A percentile compares a stretch with the other conserved stretches of the same genome.
These are phyloP conservation scores for Channa maculata DNA, from an alignment of 2,113 vertebrate genomes.

Conservation along the genomic window DNA sequence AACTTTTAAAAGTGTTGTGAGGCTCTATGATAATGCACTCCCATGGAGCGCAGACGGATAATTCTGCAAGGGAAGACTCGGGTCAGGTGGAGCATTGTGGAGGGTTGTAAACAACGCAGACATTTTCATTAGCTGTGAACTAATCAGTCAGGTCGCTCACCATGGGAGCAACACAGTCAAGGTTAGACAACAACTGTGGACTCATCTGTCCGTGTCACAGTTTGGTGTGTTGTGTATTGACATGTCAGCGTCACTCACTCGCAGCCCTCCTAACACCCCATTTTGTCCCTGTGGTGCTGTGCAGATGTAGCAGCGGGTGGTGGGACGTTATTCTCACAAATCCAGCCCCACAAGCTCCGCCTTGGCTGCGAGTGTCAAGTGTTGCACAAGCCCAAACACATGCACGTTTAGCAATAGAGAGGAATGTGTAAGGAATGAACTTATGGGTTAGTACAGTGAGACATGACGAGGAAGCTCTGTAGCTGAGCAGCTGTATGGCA, in stretches of 20 bases:
- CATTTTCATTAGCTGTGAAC: conserved; percentile 70
- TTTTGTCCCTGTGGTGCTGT: conserved; percentile 50
- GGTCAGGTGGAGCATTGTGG: conserved; percentile 65
- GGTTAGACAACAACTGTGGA: conserved; percentile 48
- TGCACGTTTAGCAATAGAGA: conserved; percentile 13
- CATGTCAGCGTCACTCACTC: conserved; percentile 43
- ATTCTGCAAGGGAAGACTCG: conserved; percentile 30
- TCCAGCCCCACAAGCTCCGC: conserved; percentile 40
- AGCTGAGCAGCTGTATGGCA: neutral
- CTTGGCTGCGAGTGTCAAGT: conserved; percentile 42
- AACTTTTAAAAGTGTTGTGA: conserved; percentile 56
- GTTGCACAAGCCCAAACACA: conserved; percentile 32
- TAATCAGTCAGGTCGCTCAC: conserved; percentile 66
- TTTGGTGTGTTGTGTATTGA: conserved; percentile 27
- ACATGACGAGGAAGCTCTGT: neutral
- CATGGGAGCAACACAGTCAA: conserved; percentile 45
- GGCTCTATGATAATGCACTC: conserved; percentile 35
- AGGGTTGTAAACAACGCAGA: conserved; percentile 58
- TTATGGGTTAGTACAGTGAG: conserved; percentile 3
- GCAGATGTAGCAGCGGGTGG: conserved; percentile 59
- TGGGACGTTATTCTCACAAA: conserved; percentile 59
- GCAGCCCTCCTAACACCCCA: conserved; percentile 11
- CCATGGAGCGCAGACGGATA: conserved; percentile 37
- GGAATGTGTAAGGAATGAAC: conserved; percentile 18
- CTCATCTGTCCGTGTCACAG: conserved; percentile 42